Percentiles rank a stretch among this genome's conserved stretches.
Evolutionary conservation across 2,113 vertebrate genomes (phyloP).

Genomic region (Tyrannus savana): DNA sequence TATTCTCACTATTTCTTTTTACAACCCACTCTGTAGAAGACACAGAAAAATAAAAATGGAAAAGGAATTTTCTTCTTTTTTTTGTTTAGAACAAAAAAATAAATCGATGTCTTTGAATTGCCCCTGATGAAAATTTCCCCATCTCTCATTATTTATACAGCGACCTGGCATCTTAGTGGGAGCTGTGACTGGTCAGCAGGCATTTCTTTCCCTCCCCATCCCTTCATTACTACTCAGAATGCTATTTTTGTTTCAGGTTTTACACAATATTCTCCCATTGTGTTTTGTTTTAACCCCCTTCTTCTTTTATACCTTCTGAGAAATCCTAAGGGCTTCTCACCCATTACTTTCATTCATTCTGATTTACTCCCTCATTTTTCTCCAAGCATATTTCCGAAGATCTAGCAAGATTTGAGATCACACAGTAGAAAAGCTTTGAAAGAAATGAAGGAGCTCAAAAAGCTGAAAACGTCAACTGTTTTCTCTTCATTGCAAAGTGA

Average conservation of each 20-base stretch:
- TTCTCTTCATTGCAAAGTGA: background rate
- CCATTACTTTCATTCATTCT: background rate
- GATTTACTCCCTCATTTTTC: background rate
- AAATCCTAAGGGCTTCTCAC: background rate
- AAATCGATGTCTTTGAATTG: background rate
- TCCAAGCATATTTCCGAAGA: background rate
- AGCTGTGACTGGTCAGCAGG: background rate
- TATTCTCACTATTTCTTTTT: background rate
- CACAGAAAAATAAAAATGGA: background rate
- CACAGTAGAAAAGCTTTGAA: background rate
- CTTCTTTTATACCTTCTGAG: background rate
- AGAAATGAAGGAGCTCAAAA: background rate
- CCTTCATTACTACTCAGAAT: background rate
- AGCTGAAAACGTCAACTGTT: background rate
- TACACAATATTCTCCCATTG: fast-evolving
- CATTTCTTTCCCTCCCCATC: background rate
- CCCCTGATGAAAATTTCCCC: background rate
- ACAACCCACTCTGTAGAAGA: background rate
- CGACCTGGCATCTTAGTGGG: background rate
- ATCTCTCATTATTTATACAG: background rate
- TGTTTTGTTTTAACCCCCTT: background rate
- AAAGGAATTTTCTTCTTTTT: background rate
- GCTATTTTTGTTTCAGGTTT: background rate
- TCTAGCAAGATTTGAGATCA: background rate
- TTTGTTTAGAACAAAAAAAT: background rate